phyloP scores from a whole-genome alignment of 2,797 vertebrate species.

The Lerista edwardsae region DNA sequence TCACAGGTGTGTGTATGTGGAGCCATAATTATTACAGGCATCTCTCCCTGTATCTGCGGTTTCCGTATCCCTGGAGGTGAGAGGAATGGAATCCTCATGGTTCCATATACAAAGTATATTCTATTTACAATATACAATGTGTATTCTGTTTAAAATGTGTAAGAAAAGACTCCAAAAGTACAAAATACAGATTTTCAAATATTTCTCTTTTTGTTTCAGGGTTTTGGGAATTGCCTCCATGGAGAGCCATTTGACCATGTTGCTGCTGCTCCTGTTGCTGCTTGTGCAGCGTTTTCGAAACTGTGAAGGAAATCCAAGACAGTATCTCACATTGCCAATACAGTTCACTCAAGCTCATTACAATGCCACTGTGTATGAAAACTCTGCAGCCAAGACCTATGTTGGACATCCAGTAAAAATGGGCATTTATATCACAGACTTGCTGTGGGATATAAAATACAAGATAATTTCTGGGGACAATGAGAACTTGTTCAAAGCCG shows the following conservation, averaged over 20 bases:
- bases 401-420: conserved; percentile 94
- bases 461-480: conserved; percentile 97
- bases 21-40: too few relatives aligned
- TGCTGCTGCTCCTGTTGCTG: conserved; percentile 82
- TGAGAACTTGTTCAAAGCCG: conserved; percentile 98
- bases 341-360: conserved; percentile 92
- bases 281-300: conserved; percentile 84
- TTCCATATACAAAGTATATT: too few relatives aligned
- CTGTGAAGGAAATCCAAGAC: conserved; percentile 81
- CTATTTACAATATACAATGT: too few relatives aligned
- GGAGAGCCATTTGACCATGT: conserved; percentile 84
- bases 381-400: conserved; percentile 97
- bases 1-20: too few relatives aligned
- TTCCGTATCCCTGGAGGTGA: too few relatives aligned
- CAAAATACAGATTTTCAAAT: background rate
- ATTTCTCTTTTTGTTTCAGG: conserved; percentile 71
- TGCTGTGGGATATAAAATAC: conserved; percentile 92
- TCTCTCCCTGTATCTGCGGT: too few relatives aligned
- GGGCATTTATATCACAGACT: conserved; percentile 89
- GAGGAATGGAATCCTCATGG: too few relatives aligned
- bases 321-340: conserved; percentile 75
- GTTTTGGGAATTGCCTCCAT: conserved; percentile 85
- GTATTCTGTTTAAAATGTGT: background rate
- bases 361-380: conserved; percentile 95
- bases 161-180: too few relatives aligned